A percentile compares a stretch with the other conserved stretches of the same genome.
Evolutionary conservation across 2,113 vertebrate genomes (phyloP).

Genomic region (Dipodomys merriami): DNA sequence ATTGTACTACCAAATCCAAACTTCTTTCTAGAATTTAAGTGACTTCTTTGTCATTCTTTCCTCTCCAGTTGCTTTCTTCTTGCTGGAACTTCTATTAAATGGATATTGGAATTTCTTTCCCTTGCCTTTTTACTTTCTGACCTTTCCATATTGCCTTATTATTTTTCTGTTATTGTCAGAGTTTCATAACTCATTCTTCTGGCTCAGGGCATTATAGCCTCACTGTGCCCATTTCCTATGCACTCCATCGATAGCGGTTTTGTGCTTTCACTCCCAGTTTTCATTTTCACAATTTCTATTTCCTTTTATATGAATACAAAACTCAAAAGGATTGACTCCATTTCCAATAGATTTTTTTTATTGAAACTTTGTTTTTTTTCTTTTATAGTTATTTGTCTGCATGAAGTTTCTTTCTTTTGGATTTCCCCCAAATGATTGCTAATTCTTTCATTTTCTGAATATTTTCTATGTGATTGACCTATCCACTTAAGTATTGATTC

Average conservation of each 20-base stretch:
- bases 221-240: not conserved
- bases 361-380: not conserved
- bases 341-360: not conserved
- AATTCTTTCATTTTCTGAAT: not conserved
- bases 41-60: slow-evolving; percentile 25
- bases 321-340: not conserved
- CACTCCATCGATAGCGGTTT: not conserved
- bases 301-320: not conserved
- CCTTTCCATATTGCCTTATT: not conserved
- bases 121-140: not conserved
- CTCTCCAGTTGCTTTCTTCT: not conserved
- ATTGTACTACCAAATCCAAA: not conserved
- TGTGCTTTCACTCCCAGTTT: not conserved
- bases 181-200: not conserved
- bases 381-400: not conserved
- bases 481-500: not conserved
- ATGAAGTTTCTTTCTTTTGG: slow-evolving; percentile 2
- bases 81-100: slow-evolving; percentile 25
- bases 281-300: not conserved
- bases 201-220: not conserved
- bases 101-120: slow-evolving; percentile 23
- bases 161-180: not conserved
- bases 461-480: not conserved
- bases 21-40: slow-evolving; percentile 6
- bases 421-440: slow-evolving; percentile 14